Base-by-base conservation (phyloP, 2,888 invertebrate genomes). In the Brachylomia viminalis region DNA sequence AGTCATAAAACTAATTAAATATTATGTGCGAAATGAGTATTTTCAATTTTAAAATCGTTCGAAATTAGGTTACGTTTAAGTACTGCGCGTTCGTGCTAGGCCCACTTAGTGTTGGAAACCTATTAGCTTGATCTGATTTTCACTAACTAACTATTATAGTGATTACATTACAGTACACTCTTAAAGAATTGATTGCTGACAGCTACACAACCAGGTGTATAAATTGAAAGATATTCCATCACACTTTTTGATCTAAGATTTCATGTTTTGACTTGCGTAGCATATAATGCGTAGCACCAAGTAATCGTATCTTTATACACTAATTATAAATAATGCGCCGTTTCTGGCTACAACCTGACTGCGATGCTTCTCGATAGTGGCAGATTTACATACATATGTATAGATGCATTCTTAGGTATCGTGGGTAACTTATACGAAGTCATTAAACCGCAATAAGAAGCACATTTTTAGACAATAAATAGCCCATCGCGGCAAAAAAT, bases 351-450 rank as follows among this genome's bases (percentile, higher is more conserved):
- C 27, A 67, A 38, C 45, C 27, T 38, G 38, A 52, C 49, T 42
- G 27, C 27, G 66, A 67, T 70, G 59, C n/a, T 61, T 67, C 73
- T 77, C 59, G 56, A 77, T 84, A 77, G 17, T 80, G 33, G 23
- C 91, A 92, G 30, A 94, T n/a, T n/a, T n/a, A n/a, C n/a, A n/a
- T n/a, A n/a, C n/a, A n/a, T n/a, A n/a, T n/a, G n/a, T 95, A 83
- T 61, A 79, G 67, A 79, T 68, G 58, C 75, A 71, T 83, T 85
- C 67, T 49, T 61, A 87, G 83, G 33, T 69, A 72, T 23, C 83
- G 83, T 84, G 81, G 68, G 83, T 68, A 75, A 62, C 65, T 78
- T 70, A 70, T 79, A 75, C 56, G 61, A 61, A 49, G 68, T 73
- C 65, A 70, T 70, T 78, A 73, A 66, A 7, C 6, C 38, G 38